A percentile compares a stretch with the other conserved stretches of the same genome.
phyloP scores from a whole-genome alignment of 2,888 invertebrate genomes.

The Drosophila dives region DNA sequence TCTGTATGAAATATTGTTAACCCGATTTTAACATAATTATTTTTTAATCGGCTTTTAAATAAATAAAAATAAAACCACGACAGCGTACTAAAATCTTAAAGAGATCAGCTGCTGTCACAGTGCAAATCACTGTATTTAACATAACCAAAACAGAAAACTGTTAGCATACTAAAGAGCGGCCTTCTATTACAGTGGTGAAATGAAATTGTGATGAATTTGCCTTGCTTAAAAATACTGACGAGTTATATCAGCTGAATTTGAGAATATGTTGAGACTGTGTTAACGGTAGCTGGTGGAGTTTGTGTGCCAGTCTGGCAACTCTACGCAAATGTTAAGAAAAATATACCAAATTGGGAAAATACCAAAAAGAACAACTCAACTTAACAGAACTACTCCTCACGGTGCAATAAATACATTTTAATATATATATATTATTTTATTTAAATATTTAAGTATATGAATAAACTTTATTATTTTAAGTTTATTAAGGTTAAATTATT shows the following conservation, averaged over 20 bases:
- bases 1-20: background rate
- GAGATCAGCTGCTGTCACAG: background rate
- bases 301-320: conserved; percentile 12
- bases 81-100: background rate
- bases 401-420: background rate
- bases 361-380: background rate
- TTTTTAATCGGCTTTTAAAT: background rate
- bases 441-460: background rate
- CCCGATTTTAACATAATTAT: background rate
- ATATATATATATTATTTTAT: background rate
- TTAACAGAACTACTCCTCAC: conserved; percentile 9
- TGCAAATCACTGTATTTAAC: background rate
- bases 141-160: background rate
- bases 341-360: conserved; percentile 3
- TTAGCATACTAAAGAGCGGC: background rate
- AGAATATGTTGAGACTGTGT: background rate
- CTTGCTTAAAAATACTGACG: background rate
- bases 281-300: background rate
- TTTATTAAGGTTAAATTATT: background rate
- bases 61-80: background rate
- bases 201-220: background rate
- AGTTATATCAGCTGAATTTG: background rate
- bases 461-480: background rate
- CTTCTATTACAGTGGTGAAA: background rate
- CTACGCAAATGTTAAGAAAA: background rate